Conservation (phyloP, 2,113 vertebrate species). For the Forbesichthys papilliferus region DNA sequence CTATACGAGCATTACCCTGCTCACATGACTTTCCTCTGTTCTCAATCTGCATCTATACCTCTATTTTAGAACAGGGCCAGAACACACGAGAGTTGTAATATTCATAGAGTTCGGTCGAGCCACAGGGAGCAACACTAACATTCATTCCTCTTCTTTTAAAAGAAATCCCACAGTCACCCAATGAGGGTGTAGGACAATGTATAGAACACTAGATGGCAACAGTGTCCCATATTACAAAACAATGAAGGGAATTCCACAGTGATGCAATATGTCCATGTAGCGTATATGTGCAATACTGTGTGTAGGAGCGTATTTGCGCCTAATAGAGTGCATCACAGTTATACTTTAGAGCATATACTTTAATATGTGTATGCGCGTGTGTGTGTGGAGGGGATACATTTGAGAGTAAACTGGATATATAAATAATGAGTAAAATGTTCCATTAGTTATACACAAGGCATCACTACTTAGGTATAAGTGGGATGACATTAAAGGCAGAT, state of each 20-base stretch:
- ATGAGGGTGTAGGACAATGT: not conserved
- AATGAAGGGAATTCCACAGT: not conserved
- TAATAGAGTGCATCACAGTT: conserved; percentile 16
- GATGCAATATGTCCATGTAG: conserved; percentile 1
- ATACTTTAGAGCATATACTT: not conserved
- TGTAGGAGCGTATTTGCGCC: conserved; percentile 11
- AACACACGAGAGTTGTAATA: not conserved
- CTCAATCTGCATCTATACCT: not conserved
- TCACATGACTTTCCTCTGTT: no score
- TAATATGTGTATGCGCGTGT: not conserved
- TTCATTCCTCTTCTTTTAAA: not conserved
- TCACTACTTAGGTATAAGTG: conserved; percentile 37
- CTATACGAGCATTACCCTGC: no score
- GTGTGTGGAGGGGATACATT: not conserved
- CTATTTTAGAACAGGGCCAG: not conserved
- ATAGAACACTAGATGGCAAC: conserved; percentile 64
- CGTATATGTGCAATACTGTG: not conserved
- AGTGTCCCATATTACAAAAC: conserved; percentile 12
- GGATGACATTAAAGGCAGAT: conserved; percentile 38
- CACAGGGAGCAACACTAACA: no score
- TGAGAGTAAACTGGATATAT: not conserved
- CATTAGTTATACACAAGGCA: conserved; percentile 54
- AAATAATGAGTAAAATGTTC: conserved; percentile 17
- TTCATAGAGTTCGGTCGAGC: no score
- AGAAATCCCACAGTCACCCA: not conserved